Conservation (phyloP, 2,113 vertebrate species). For the Lamprotornis superbus region DNA sequence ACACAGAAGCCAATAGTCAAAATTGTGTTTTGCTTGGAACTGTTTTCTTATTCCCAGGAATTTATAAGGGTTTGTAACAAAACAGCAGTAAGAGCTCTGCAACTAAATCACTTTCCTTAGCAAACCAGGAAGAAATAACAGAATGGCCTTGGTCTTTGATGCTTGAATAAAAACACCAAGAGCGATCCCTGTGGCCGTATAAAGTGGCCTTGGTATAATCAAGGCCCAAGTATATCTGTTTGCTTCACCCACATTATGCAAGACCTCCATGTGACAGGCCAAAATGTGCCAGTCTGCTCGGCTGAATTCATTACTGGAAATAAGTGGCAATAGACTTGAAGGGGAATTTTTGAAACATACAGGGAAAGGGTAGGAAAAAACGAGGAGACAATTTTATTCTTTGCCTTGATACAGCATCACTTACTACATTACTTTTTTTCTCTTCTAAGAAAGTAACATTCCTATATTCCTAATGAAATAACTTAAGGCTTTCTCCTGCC, state of each 20-base stretch:
- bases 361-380: background rate
- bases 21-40: background rate
- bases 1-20: background rate
- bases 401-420: background rate
- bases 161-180: slow-evolving; percentile 19
- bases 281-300: background rate
- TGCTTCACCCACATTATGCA: slow-evolving; percentile 26
- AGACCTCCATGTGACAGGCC: slow-evolving; percentile 39
- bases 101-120: slow-evolving; percentile 16
- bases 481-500: background rate
- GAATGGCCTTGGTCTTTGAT: slow-evolving; percentile 43
- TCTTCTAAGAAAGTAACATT: background rate
- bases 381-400: background rate
- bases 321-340: background rate
- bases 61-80: background rate
- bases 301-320: slow-evolving; percentile 50
- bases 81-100: background rate
- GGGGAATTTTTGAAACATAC: background rate
- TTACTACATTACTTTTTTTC: background rate
- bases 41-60: background rate
- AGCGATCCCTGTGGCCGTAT: background rate
- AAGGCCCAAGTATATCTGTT: slow-evolving; percentile 6
- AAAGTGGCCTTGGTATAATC: slow-evolving; percentile 25
- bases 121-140: slow-evolving; percentile 29
- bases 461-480: background rate